phyloP scores from a whole-genome alignment of 2,888 invertebrate species.

The Drosophila fungiperda region DNA sequence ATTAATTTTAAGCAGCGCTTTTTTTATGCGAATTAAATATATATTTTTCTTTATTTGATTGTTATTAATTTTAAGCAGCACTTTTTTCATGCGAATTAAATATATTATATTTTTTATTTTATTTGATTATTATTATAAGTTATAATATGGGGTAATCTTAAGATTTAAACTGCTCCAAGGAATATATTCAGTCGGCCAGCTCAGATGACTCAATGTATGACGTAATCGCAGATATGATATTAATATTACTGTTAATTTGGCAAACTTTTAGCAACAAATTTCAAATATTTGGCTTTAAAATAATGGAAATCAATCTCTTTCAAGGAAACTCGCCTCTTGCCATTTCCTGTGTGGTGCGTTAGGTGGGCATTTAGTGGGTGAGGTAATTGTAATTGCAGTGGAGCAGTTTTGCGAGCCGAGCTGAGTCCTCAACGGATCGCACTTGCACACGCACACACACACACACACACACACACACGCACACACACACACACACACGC shows the following conservation, averaged over 20 bases:
- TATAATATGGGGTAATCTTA: neutral
- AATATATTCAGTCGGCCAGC: neutral
- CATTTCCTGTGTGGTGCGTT: slow-evolving; percentile 59
- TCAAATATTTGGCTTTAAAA: slow-evolving; percentile 11
- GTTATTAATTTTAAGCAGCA: too few relatives aligned
- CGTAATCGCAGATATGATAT: neutral
- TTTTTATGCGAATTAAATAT: too few relatives aligned
- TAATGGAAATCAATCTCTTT: slow-evolving; percentile 24
- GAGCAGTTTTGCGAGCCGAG: slow-evolving; percentile 8
- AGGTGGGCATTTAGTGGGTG: slow-evolving; percentile 66
- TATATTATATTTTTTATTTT: too few relatives aligned
- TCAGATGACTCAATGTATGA: neutral
- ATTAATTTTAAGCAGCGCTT: too few relatives aligned
- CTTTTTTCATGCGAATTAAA: too few relatives aligned
- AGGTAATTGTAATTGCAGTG: slow-evolving; percentile 61
- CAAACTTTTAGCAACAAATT: neutral
- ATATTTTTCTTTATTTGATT: too few relatives aligned
- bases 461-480: slow-evolving; percentile 30
- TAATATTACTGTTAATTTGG: neutral
- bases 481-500: slow-evolving; percentile 32
- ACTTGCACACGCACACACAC: slow-evolving; percentile 36
- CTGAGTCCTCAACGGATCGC: slow-evolving; percentile 47
- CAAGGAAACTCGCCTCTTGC: slow-evolving; percentile 18
- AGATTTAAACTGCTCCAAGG: neutral
- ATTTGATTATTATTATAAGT: too few relatives aligned